A percentile compares a stretch with the other conserved stretches of the same genome.
Evolutionary conservation across 2,797 vertebrate species (phyloP).

Genomic region (Delichon dasypus): DNA sequence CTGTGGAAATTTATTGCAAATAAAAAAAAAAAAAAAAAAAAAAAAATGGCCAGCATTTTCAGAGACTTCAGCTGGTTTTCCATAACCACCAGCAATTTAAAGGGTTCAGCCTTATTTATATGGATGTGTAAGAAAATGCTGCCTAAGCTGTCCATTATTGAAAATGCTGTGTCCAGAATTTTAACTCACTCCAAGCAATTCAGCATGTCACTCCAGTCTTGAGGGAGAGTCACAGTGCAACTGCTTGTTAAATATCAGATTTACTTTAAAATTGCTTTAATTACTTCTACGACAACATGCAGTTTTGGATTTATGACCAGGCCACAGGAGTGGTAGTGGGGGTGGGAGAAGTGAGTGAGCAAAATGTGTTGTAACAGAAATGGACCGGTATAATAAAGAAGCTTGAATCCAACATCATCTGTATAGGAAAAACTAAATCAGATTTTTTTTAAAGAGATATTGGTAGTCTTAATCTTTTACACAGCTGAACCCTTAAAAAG

Average conservation of each 20-base stretch:
- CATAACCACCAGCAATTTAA: neutral
- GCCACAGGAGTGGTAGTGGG: neutral
- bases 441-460: neutral
- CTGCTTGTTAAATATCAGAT: conserved; percentile 24
- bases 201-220: neutral
- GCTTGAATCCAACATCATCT: neutral
- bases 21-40: neutral
- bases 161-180: conserved; percentile 11
- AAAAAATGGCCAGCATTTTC: neutral
- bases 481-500: neutral
- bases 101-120: neutral
- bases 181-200: neutral
- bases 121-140: neutral
- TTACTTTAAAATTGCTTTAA: conserved; percentile 36
- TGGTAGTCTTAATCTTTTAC: neutral
- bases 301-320: neutral
- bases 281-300: neutral
- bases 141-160: neutral
- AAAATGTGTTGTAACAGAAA: neutral
- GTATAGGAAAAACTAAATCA: neutral
- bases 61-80: neutral
- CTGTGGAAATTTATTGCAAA: neutral
- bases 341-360: too few relatives aligned
- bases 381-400: neutral
- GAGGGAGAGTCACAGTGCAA: neutral